Conservation (phyloP, 1,140 invertebrate species). For the Bombus consobrinus region DNA sequence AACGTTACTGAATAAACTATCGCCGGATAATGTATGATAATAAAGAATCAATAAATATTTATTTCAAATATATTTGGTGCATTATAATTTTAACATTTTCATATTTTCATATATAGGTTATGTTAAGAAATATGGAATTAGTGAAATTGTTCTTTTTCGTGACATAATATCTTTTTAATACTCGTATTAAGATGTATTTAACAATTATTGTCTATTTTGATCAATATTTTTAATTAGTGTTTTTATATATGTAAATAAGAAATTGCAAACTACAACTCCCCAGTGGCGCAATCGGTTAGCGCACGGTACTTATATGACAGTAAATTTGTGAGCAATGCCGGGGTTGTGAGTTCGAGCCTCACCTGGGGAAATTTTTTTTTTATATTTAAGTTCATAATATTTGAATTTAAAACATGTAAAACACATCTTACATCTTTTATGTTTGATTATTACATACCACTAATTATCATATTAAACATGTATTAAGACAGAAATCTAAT, state of each 20-base stretch:
- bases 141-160: too few relatives aligned
- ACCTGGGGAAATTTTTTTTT: constrained; percentile 92
- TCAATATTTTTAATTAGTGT: not conserved
- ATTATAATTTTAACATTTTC: too few relatives aligned
- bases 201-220: not conserved
- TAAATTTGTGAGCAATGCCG: constrained; percentile 94
- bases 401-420: not conserved
- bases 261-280: constrained; percentile 81
- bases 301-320: constrained; percentile 98
- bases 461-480: not conserved
- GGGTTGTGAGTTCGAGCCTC: constrained; percentile 98
- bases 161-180: not conserved
- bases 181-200: not conserved
- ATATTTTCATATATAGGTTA: not conserved
- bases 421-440: not conserved
- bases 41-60: constrained; percentile 6
- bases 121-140: not conserved
- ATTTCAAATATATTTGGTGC: not conserved
- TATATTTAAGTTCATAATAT: not conserved
- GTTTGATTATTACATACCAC: too few relatives aligned
- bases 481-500: not conserved
- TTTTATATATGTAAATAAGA: constrained; percentile 32
- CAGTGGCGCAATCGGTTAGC: constrained; percentile 99
- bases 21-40: not conserved
- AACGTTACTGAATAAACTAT: not conserved